phyloP scores from a whole-genome alignment of 1,140 invertebrate genomes.

The Drosophila subpulchrella region DNA sequence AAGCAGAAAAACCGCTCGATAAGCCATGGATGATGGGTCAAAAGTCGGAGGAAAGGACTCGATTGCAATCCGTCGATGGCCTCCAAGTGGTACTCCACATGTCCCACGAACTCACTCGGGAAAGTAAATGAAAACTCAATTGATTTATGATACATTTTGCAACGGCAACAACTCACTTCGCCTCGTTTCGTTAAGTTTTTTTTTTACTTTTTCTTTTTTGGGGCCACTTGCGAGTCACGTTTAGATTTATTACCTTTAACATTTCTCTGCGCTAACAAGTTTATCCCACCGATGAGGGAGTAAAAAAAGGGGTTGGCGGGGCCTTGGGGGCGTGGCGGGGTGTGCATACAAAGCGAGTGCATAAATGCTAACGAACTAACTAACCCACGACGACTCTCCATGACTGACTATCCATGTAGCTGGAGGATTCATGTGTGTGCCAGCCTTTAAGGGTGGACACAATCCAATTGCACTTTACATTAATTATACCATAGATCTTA shows the following conservation, averaged over 20 bases:
- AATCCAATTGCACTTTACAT: neutral
- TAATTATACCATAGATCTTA: no score
- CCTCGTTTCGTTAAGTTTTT: neutral
- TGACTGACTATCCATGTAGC: slow-evolving; percentile 24
- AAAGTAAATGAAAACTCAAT: slow-evolving; percentile 44
- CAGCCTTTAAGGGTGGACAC: slow-evolving; percentile 17
- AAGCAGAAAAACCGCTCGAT: slow-evolving; percentile 1
- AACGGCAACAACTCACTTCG: slow-evolving; percentile 13
- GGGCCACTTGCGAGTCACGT: slow-evolving; percentile 40
- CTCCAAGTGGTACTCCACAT: slow-evolving; percentile 17
- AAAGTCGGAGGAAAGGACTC: neutral
- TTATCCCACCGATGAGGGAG: slow-evolving; percentile 17
- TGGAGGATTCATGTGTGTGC: slow-evolving; percentile 14
- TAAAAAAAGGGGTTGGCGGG: neutral
- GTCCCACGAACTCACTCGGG: neutral
- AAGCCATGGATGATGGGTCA: slow-evolving; percentile 17
- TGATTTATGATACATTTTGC: slow-evolving; percentile 39
- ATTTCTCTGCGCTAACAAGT: slow-evolving; percentile 60
- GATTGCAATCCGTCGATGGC: neutral
- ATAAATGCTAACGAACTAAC: slow-evolving; percentile 81
- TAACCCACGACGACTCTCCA: slow-evolving; percentile 67
- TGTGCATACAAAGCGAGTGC: slow-evolving; percentile 61
- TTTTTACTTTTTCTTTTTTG: neutral
- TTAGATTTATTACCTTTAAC: slow-evolving; percentile 66
- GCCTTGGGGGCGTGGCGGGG: neutral